These are phyloP conservation scores for Fistularia tabacaria DNA, from an alignment of 2,797 vertebrate genomes.

Conservation along the genomic window DNA sequence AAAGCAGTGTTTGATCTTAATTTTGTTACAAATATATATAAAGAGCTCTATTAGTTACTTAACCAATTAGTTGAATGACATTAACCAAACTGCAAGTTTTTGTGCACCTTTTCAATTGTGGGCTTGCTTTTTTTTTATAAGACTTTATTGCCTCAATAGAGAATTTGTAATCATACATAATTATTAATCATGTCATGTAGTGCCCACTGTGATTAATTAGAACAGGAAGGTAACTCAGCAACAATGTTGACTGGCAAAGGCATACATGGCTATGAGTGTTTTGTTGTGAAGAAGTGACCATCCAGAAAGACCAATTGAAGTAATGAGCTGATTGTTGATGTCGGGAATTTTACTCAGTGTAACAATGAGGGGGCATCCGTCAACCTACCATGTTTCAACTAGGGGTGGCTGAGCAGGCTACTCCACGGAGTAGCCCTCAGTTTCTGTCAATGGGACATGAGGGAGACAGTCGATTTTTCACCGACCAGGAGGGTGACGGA, in stretches of 20 bases:
- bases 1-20: too few species aligned
- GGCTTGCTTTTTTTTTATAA: too few species aligned
- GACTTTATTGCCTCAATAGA: too few species aligned
- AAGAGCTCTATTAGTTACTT: too few species aligned
- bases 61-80: too few species aligned
- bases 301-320: constrained; percentile 22
- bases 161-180: too few species aligned
- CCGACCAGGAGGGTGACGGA: constrained; percentile 59
- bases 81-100: too few species aligned
- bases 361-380: constrained; percentile 43
- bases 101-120: too few species aligned
- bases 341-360: constrained; percentile 30
- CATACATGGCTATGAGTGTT: constrained; percentile 17
- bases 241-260: constrained; percentile 12
- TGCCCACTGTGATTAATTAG: too few species aligned
- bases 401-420: constrained; percentile 50
- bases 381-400: constrained; percentile 28
- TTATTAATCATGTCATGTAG: too few species aligned
- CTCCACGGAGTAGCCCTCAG: constrained; percentile 60
- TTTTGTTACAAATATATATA: too few species aligned
- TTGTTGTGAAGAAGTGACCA: constrained; percentile 20
- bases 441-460: constrained; percentile 44
- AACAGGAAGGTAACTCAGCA: background rate
- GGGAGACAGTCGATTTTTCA: constrained; percentile 61
- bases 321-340: constrained; percentile 38